Base-by-base conservation (phyloP, 2,888 invertebrate species). In the Clunio marinus region DNA sequence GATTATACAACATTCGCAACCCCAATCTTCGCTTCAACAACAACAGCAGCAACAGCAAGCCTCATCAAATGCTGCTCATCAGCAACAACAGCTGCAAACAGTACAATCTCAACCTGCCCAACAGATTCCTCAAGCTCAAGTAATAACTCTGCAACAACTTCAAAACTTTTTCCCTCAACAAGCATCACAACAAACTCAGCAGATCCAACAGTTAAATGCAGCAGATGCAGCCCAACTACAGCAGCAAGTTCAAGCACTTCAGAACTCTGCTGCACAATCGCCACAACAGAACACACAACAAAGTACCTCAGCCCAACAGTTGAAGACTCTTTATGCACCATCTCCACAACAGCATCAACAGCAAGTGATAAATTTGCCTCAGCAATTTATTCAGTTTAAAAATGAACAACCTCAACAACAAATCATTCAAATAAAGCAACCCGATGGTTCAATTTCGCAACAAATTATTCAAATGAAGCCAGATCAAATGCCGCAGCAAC, bases 311-410 rank as follows among this genome's bases (percentile, higher is more conserved):
- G 37, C 4, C 10, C 66, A 66, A 35, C 60, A 60, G 13, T 8
- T 55, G 4, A 68, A 68, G 22, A 41, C 68, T 2, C 58, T 68
- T 17, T 58, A 28, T 20, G 22, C 65, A n/a, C n/a, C n/a, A 10
- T 57, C 69, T 1, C 66, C 69, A n/a, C 58, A 55, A 27, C 69
- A 69, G 8, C 69, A 62, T 8, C n/a, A n/a, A n/a, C 73, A 71
- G 72, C 74, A 20, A 70, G 73, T 72, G 70, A 74, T 60, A 71
- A 72, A 69, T 63, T 69, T 74, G 7, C 74, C 74, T 46, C 74
- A 74, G 58, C 74, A 74, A 70, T 73, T 73, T 63, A 73, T 74
- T 35, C 74, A 74, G 68, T 72, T 72, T 67, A 51, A 35, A 45
- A 45, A 15, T 24, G 20, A 46, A 3, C 69, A 62, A 13, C 68